These are phyloP conservation scores for Tychaedon coryphoeus DNA, from an alignment of 2,113 vertebrate genomes.

Conservation along the genomic window DNA sequence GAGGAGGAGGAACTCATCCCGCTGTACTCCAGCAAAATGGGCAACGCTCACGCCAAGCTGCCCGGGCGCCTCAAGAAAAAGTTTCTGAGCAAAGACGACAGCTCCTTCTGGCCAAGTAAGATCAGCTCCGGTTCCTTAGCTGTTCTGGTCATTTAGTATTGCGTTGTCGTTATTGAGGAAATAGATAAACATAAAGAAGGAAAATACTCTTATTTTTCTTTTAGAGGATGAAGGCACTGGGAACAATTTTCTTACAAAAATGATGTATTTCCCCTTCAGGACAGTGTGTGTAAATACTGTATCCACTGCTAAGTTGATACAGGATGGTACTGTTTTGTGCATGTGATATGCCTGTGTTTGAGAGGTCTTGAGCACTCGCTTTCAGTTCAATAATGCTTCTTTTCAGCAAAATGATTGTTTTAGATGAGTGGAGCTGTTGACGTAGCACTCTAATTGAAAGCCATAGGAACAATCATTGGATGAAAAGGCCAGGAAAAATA, in stretches of 20 bases:
- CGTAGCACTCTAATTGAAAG: neutral
- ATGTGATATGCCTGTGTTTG: neutral
- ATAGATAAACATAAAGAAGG: neutral
- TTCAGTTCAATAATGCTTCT: neutral
- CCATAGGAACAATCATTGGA: neutral
- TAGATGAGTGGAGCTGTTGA: constrained; percentile 7
- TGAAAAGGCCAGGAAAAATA: neutral
- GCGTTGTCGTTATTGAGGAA: neutral
- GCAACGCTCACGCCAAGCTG: constrained; percentile 70
- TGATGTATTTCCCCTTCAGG: neutral
- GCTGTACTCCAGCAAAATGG: constrained; percentile 74
- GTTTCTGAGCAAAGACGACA: constrained; percentile 75
- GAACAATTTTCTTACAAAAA: neutral
- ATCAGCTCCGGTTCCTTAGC: neutral
- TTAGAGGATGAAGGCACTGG: neutral
- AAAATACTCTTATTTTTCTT: neutral
- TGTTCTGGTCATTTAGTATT: neutral
- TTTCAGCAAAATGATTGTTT: constrained; percentile 13
- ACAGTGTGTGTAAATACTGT: neutral
- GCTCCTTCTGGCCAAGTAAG: constrained; percentile 83
- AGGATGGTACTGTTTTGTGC: neutral
- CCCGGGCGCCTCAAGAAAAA: constrained; percentile 73
- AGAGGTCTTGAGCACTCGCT: neutral
- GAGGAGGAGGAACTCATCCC: constrained; percentile 71
- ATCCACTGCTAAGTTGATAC: neutral